A percentile compares a stretch with the other conserved stretches of the same genome.
phyloP scores from a whole-genome alignment of 2,113 vertebrate genomes.

The Catagonus wagneri region DNA sequence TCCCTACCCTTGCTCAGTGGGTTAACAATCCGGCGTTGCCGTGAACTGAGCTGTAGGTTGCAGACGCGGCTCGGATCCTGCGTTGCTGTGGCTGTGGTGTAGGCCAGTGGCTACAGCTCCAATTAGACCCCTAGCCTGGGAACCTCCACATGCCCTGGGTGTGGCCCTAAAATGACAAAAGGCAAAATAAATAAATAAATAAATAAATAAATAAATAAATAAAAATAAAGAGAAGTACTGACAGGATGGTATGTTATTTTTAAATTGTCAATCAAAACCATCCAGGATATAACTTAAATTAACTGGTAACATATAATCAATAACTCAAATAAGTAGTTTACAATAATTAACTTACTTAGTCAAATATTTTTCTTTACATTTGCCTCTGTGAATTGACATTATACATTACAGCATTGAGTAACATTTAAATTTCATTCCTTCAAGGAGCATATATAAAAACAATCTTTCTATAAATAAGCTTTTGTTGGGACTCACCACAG shows the following conservation, averaged over 20 bases:
- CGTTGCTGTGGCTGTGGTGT: no score
- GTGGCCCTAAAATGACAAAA: no score
- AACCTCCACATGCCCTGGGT: no score
- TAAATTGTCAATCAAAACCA: constrained; percentile 55
- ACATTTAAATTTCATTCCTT: background rate
- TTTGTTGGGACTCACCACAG: background rate
- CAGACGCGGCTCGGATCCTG: no score
- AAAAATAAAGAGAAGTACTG: background rate
- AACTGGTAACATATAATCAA: constrained; percentile 26
- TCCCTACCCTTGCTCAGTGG: no score
- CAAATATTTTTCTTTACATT: constrained; percentile 2
- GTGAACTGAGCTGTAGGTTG: no score
- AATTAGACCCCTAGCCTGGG: no score
- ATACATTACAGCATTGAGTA: background rate
- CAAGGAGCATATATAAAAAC: background rate
- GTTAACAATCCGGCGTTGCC: no score
- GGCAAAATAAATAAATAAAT: no score
- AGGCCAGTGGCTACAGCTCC: no score
- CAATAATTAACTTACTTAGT: background rate
- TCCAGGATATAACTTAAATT: background rate
- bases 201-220: no score
- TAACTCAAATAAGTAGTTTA: background rate
- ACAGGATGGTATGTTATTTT: background rate
- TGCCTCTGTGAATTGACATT: background rate
- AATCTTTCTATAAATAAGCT: background rate